Conservation (phyloP, 2,113 vertebrate species). For the Martes martes region DNA sequence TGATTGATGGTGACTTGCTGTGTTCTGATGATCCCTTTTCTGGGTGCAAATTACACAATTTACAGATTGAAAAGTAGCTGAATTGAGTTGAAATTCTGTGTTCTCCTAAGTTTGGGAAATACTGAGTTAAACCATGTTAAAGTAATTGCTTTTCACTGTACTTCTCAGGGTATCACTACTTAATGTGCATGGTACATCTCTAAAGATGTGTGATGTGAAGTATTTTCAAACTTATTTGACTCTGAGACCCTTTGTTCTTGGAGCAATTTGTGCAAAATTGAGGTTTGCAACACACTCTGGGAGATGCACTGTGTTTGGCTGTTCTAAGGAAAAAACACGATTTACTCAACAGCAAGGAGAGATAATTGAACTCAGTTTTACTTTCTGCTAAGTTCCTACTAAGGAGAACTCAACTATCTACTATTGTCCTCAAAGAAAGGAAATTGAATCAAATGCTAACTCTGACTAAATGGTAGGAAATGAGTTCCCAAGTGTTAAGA, state of each 20-base stretch:
- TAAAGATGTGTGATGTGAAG: neutral
- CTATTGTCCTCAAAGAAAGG: slow-evolving; percentile 51
- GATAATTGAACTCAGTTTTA: slow-evolving; percentile 15
- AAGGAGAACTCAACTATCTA: slow-evolving; percentile 8
- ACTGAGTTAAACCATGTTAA: neutral
- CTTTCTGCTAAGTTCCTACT: slow-evolving; percentile 37
- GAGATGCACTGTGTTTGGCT: neutral
- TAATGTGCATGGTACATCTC: neutral
- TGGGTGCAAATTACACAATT: neutral
- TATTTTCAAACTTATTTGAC: neutral
- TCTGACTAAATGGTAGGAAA: slow-evolving; percentile 46
- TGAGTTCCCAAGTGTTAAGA: slow-evolving; percentile 43
- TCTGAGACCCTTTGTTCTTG: neutral
- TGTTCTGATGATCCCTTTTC: neutral
- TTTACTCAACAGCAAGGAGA: neutral
- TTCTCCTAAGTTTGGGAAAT: neutral
- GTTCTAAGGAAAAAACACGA: neutral
- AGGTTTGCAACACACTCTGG: neutral
- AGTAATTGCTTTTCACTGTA: slow-evolving; percentile 1
- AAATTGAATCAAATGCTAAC: slow-evolving; percentile 36
- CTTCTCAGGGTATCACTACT: neutral
- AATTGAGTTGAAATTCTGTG: neutral
- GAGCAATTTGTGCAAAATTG: neutral
- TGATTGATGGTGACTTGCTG: neutral
- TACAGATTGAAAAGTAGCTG: neutral